Evolutionary conservation across 2,113 vertebrate genomes (phyloP), one percentile per base, ranked within the genome.

Genomic region (Dicentrarchus labrax): DNA sequence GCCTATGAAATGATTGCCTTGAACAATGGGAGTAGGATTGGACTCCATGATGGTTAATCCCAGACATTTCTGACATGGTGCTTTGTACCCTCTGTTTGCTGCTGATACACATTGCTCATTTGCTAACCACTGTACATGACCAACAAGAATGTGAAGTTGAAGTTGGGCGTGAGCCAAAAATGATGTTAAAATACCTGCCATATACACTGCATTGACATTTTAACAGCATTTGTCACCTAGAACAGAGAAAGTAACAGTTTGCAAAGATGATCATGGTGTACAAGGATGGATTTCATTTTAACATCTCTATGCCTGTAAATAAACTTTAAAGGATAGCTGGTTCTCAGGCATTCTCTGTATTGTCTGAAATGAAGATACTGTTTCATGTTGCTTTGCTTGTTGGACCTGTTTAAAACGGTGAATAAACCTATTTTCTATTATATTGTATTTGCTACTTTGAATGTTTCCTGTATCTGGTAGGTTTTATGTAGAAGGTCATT

Each of bases 361-460:
- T 12, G 48, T 83, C 41, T 72, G 16, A 80, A 53, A 78, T 86
- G 56, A 69, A 85, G 70, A 73, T 78, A 61, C 72, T 51, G 73
- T 80, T 84, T 76, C 36, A 50, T 86, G 76, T 86, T 54, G 76
- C 83, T 85, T 86, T 89, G 68, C 78, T 76, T 76, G 80, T 90
- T 89, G 85, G 88, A 93, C 82, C 88, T 86, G 87, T 91, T 86
- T 75, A 53, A 89, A 86, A 70, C 67, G 60, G 86, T 50, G 8
- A 93, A 93, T 90, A 92, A 93, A 91, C 36, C 62, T 16, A 1
- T 88, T 93, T 92, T 94, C 61, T 78, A 89, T 83, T 53, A 68
- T 66, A 62, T 56, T 50, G 9, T 47, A 38, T 66, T 51, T 60
- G 10, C 9, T 21, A 3, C 61, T 56, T 60, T 10, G 22, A 30